A percentile compares a stretch with the other conserved stretches of the same genome.
Evolutionary conservation across 2,113 vertebrate genomes (phyloP).

Genomic region (Caretta caretta): DNA sequence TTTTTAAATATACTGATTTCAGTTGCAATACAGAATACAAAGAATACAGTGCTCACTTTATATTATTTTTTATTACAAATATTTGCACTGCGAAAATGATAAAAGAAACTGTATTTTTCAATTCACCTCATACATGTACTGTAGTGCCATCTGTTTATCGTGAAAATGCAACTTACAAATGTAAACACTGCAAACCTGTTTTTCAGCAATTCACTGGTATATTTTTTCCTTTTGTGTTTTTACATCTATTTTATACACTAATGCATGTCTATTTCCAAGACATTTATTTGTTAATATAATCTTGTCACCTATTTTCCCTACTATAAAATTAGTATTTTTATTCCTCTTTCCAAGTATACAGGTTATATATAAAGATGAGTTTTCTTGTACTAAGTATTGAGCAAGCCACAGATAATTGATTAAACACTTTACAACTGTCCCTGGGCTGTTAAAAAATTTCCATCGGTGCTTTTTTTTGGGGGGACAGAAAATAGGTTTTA

Average conservation of each 20-base stretch:
- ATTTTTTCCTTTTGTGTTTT: not conserved
- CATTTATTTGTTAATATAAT: not conserved
- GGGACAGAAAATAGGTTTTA: too few species aligned
- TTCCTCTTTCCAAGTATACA: not conserved
- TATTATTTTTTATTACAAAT: too few species aligned
- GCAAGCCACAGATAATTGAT: not conserved
- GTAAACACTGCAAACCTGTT: not conserved
- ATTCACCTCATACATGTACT: too few species aligned
- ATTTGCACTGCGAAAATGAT: too few species aligned
- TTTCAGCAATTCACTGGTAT: not conserved
- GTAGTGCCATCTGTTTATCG: too few species aligned
- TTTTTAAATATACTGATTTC: too few species aligned
- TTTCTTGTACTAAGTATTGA: not conserved
- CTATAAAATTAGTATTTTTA: not conserved
- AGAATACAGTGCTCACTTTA: too few species aligned
- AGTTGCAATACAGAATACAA: too few species aligned
- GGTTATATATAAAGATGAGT: not conserved
- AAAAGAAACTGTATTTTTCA: too few species aligned
- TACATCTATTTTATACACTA: not conserved
- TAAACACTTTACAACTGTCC: not conserved
- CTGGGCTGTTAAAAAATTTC: too few species aligned
- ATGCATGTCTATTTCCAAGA: not conserved
- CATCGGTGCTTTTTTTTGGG: too few species aligned
- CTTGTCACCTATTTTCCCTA: not conserved
- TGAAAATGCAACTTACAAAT: too few species aligned